Conservation (phyloP, 1,140 invertebrate genomes). For the Drosophila melanogaster region DNA sequence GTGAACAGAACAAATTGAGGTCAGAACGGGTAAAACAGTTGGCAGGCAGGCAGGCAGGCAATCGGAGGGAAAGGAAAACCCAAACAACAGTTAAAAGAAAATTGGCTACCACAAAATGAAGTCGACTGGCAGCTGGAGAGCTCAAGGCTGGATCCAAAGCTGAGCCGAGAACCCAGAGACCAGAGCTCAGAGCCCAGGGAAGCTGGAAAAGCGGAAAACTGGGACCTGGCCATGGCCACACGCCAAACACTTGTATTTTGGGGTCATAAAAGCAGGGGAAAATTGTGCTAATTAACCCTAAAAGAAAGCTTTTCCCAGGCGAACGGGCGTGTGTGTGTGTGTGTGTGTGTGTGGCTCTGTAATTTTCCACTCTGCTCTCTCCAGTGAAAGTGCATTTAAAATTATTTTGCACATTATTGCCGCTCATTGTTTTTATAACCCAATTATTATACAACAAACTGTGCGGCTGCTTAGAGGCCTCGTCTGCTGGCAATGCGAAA, state of each 20-base stretch:
- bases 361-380: not conserved
- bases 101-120: conserved; percentile 81
- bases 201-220: conserved; percentile 51
- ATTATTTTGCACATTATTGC: conserved; percentile 82
- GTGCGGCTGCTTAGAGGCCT: conserved; percentile 24
- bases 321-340: conserved; percentile 46
- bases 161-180: not conserved
- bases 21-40: conserved; percentile 47
- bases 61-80: conserved; percentile 29
- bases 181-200: not conserved
- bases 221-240: conserved; percentile 68
- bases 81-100: conserved; percentile 82
- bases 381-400: conserved; percentile 63
- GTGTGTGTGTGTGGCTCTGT: conserved; percentile 33
- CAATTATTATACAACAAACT: conserved; percentile 69
- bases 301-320: conserved; percentile 61
- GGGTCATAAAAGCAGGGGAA: conserved; percentile 78
- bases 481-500: conserved; percentile 51
- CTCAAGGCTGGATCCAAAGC: conserved; percentile 34
- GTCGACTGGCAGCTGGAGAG: conserved; percentile 49
- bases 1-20: conserved; percentile 77
- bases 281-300: conserved; percentile 83
- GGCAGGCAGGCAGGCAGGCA: conserved; percentile 2
- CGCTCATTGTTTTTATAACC: conserved; percentile 77
- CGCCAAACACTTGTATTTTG: conserved; percentile 77